A percentile compares a stretch with the other conserved stretches of the same genome.
Conservation (phyloP, 2,888 invertebrate genomes). For the Platycheirus albimanus region DNA sequence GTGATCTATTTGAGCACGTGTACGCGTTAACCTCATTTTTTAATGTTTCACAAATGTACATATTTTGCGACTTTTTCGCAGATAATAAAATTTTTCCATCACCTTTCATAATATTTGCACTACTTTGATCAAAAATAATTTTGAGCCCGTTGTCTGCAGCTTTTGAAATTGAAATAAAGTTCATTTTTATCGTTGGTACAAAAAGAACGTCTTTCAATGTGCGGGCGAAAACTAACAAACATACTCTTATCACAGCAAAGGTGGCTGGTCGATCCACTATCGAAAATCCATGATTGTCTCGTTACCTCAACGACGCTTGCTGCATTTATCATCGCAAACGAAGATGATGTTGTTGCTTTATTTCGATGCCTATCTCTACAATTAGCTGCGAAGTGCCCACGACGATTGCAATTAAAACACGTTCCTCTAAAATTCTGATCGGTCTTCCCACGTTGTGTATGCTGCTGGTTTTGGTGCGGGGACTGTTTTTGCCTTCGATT, state of each 20-base stretch:
- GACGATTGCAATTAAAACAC: no score
- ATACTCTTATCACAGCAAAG: constrained; percentile 7
- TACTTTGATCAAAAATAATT: constrained; percentile 9
- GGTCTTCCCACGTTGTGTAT: no score
- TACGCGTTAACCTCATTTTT: constrained; percentile 15
- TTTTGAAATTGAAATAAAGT: constrained; percentile 5
- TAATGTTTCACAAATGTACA: constrained; percentile 6
- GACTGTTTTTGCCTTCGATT: no score
- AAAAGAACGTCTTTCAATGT: constrained; percentile 10
- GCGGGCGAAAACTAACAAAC: no score
- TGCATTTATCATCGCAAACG: constrained; percentile 10
- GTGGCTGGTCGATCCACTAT: constrained; percentile 20
- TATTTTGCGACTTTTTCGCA: constrained; percentile 13
- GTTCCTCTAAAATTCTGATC: no score
- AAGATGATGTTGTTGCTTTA: constrained; percentile 6
- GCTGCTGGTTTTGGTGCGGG: no score
- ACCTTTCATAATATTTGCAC: background rate
- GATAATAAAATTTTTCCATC: constrained; percentile 5
- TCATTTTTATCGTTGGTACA: constrained; percentile 14
- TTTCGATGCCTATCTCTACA: constrained; percentile 14
- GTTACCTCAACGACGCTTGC: background rate
- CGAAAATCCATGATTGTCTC: constrained; percentile 12
- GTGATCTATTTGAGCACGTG: no score
- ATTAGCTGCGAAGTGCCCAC: constrained; percentile 9
- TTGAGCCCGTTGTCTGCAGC: constrained; percentile 4